These are phyloP conservation scores for Dasypolia templi DNA, from an alignment of 2,888 invertebrate species.

Conservation along the genomic window DNA sequence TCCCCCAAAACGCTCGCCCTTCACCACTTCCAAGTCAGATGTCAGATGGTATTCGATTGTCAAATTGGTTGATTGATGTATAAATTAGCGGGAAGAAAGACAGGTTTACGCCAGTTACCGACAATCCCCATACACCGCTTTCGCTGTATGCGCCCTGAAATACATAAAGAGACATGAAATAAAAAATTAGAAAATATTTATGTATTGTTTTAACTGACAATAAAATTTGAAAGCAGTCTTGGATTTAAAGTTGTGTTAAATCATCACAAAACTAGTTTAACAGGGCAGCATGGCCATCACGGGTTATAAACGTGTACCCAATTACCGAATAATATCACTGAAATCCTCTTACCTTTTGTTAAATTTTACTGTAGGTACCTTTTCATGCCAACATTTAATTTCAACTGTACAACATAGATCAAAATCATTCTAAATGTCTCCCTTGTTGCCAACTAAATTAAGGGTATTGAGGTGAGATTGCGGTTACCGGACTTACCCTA, in stretches of 20 bases:
- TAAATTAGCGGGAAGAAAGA: background rate
- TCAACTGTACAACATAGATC: constrained; percentile 17
- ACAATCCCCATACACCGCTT: background rate
- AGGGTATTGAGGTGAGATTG: constrained; percentile 44
- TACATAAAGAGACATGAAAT: background rate
- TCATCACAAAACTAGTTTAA: background rate
- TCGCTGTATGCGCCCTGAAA: background rate
- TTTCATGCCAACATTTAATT: constrained; percentile 10
- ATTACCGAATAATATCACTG: background rate
- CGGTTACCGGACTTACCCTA: constrained; percentile 44
- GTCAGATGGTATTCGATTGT: too few relatives aligned
- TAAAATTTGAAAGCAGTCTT: background rate
- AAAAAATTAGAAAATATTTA: background rate
- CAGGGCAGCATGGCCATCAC: background rate
- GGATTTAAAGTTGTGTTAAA: background rate
- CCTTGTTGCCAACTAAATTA: constrained; percentile 48
- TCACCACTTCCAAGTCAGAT: too few relatives aligned
- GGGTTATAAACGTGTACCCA: background rate
- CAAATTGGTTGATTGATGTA: too few relatives aligned
- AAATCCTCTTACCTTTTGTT: background rate
- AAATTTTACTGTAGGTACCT: background rate
- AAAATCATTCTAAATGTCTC: constrained; percentile 44
- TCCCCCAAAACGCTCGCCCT: too few relatives aligned
- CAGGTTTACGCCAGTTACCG: background rate
- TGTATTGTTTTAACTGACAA: background rate